phyloP scores from a whole-genome alignment of 2,797 vertebrate species.

The Crypturellus tataupa region DNA sequence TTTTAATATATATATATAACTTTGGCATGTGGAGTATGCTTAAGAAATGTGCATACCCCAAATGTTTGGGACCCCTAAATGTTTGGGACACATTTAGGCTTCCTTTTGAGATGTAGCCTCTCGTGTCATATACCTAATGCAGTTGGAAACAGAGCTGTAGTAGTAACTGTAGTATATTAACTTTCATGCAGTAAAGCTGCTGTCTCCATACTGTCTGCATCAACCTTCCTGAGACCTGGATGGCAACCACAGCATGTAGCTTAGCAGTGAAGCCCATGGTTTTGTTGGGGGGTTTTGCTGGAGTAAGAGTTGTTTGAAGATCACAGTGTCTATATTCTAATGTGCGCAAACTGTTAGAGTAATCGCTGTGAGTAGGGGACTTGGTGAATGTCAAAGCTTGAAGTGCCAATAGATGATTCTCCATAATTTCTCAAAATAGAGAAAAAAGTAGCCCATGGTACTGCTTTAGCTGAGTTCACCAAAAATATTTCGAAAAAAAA shows the following conservation, averaged over 20 bases:
- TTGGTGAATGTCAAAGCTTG: background rate
- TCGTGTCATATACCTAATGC: background rate
- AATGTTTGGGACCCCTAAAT: too few relatives aligned
- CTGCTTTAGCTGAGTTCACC: too few relatives aligned
- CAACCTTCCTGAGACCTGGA: too few relatives aligned
- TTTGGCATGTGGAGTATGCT: background rate
- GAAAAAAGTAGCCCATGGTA: background rate
- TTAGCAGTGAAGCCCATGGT: too few relatives aligned
- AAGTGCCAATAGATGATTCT: too few relatives aligned
- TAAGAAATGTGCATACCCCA: background rate
- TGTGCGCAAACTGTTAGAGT: background rate
- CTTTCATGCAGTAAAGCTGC: background rate
- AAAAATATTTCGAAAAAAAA: too few relatives aligned
- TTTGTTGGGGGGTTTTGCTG: too few relatives aligned
- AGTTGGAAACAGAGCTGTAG: background rate
- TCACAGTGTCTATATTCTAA: background rate
- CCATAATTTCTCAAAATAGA: too few relatives aligned
- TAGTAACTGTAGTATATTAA: background rate
- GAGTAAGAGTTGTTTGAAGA: too few relatives aligned
- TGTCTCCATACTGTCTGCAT: too few relatives aligned
- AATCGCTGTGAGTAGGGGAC: background rate
- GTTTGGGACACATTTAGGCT: background rate
- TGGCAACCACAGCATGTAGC: too few relatives aligned
- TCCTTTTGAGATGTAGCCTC: background rate
- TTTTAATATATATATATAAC: too few relatives aligned